Evolutionary conservation across 1,140 invertebrate genomes (phyloP), one percentile per base, ranked within the genome.

Genomic region (Apis dorsata): DNA sequence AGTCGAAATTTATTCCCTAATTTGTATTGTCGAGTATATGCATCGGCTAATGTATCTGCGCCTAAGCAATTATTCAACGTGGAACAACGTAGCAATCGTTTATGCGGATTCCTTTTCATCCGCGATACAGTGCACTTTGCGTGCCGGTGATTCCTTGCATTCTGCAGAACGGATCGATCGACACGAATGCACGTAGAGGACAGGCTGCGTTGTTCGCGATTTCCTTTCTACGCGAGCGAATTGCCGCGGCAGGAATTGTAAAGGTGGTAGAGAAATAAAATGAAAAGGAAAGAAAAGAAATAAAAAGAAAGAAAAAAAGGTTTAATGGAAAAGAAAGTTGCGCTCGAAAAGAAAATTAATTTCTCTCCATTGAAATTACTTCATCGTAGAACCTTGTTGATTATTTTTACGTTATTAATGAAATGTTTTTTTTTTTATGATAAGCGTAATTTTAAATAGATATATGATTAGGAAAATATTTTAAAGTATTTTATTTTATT

Each of bases 51-150:
- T 49, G 53, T 21, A 60, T 63, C 72, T 21, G 24, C 60, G 55
- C 28, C 57, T 75, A 44, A 66, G 51, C 65, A 55, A 78, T 78
- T 78, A 68, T 78, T 78, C 76, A 78, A 68, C 76, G 51, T 8
- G 51, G 7, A 66, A 78, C 62, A 78, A 69, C 76, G 63, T 28
- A 17, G 65, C 76, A 28, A 78, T 63, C 74, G 28, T 78, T 78
- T 24, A 68, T 57, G 34, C 63, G 53, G 63, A 78, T 69, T 78
- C 75, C 75, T 66, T 78, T 68, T 78, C 75, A 34, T 63, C 49
- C 75, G 51, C 63, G 63, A 55, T 53, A 66, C 49, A 34, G 49
- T 17, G n/a, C 75, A 78, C 62, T 68, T 78, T 57, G 76, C 76
- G 44, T 78, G 76, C 63, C 76, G 24, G 12, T 53, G 65, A 78